A percentile compares a stretch with the other conserved stretches of the same genome.
Conservation (phyloP, 2,113 vertebrate genomes). For the Clarias macrocephalus region DNA sequence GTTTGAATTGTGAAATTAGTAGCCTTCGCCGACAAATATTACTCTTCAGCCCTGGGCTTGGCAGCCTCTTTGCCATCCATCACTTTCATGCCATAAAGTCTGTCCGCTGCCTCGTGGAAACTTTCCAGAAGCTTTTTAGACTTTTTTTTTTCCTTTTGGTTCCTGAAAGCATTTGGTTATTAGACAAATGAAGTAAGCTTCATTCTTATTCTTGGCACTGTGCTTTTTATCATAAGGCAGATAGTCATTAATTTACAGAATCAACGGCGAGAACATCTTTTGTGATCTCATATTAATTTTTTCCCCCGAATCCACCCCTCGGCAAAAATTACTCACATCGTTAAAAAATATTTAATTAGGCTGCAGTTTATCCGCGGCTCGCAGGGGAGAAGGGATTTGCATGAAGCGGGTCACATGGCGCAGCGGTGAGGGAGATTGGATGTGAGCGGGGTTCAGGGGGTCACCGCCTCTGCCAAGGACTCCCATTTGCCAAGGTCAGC, state of each 20-base stretch:
- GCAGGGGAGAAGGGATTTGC: slow-evolving; percentile 91
- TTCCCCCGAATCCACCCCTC: slow-evolving; percentile 91
- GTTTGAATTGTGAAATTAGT: slow-evolving; percentile 56
- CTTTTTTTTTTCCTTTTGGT: slow-evolving; percentile 40
- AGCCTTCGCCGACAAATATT: slow-evolving; percentile 51
- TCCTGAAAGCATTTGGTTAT: slow-evolving; percentile 79
- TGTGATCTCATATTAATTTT: slow-evolving; percentile 94
- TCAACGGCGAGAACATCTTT: slow-evolving; percentile 93
- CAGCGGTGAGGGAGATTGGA: slow-evolving; percentile 84
- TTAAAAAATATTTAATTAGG: slow-evolving; percentile 99
- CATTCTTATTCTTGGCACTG: slow-evolving; percentile 86
- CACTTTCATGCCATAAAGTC: slow-evolving; percentile 65
- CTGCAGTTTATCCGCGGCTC: slow-evolving; percentile 90
- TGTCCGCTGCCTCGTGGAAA: slow-evolving; percentile 68
- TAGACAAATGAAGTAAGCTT: slow-evolving; percentile 84
- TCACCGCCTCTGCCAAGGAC: slow-evolving; percentile 88
- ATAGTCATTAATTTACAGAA: slow-evolving; percentile 96
- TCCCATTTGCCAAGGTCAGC: slow-evolving; percentile 86
- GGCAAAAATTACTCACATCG: slow-evolving; percentile 97
- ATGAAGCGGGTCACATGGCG: slow-evolving; percentile 88
- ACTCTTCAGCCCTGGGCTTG: slow-evolving; percentile 38
- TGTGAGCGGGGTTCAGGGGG: slow-evolving; percentile 89
- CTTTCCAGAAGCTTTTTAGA: slow-evolving; percentile 76
- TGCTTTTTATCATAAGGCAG: slow-evolving; percentile 90
- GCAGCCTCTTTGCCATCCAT: slow-evolving; percentile 52